A percentile compares a stretch with the other conserved stretches of the same genome.
Evolutionary conservation across 2,113 vertebrate species (phyloP).

Genomic region (Apistogramma diplotaenia): DNA sequence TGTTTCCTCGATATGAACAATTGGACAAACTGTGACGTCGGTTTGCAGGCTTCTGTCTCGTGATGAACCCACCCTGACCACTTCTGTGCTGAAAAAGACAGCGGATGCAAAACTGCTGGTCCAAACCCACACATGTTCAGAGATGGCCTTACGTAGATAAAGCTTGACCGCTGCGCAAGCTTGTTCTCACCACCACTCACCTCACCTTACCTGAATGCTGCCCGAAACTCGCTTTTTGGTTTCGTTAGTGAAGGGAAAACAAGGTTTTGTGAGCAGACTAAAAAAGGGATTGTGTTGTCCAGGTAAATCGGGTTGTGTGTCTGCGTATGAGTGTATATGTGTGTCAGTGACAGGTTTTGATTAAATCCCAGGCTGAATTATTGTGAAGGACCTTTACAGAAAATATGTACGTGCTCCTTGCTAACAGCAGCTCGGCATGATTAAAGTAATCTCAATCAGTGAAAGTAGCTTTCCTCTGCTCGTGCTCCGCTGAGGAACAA

Average conservation of each 20-base stretch:
- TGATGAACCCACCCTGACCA: conserved; percentile 37
- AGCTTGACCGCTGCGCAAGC: conserved; percentile 63
- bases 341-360: conserved; percentile 24
- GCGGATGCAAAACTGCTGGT: conserved; percentile 37
- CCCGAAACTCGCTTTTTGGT: conserved; percentile 61
- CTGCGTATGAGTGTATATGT: neutral
- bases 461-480: conserved; percentile 31
- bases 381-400: conserved; percentile 11
- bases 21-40: conserved; percentile 52
- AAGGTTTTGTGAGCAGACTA: conserved; percentile 41
- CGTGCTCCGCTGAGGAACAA: conserved; percentile 2
- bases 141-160: conserved; percentile 72
- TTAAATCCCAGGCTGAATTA: conserved; percentile 14
- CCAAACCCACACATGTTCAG: conserved; percentile 58
- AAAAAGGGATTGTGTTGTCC: conserved; percentile 73
- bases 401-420: conserved; percentile 19
- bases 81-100: conserved; percentile 48
- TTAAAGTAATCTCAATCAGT: conserved; percentile 24
- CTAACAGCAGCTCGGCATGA: conserved; percentile 40
- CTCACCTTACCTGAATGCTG: conserved; percentile 67
- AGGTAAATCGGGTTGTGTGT: neutral
- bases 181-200: conserved; percentile 55
- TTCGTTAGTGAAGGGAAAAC: conserved; percentile 58
- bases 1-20: conserved; percentile 41
- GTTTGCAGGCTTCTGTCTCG: conserved; percentile 34